Evolutionary conservation across 2,113 vertebrate genomes (phyloP).

Genomic region (Bubo scandiacus): DNA sequence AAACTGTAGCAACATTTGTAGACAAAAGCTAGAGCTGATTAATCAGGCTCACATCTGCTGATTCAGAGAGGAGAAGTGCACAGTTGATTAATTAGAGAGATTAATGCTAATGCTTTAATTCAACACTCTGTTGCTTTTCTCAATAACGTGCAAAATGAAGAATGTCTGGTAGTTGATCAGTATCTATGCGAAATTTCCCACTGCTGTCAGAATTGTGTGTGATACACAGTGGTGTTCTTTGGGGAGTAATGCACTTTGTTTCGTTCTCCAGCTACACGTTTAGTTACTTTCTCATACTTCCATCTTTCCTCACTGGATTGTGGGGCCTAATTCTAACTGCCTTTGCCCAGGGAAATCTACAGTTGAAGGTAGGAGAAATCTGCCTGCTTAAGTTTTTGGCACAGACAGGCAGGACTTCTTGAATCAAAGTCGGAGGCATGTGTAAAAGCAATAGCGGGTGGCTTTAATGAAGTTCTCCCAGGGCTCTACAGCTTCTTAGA

Average conservation of each 20-base stretch:
- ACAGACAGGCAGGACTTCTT: not conserved
- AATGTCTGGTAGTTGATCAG: not conserved
- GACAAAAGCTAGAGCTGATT: not conserved
- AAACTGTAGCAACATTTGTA: not conserved
- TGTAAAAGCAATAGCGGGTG: not conserved
- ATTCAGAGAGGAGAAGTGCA: not conserved
- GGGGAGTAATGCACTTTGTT: fast-evolving
- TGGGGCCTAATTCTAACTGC: not conserved
- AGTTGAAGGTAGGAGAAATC: not conserved
- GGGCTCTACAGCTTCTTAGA: not conserved
- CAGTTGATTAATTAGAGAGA: not conserved
- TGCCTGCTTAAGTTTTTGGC: slow-evolving; percentile 23
- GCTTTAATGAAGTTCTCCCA: slow-evolving; percentile 25
- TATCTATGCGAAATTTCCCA: not conserved
- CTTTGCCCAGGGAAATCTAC: not conserved
- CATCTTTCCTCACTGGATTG: not conserved
- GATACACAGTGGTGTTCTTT: not conserved
- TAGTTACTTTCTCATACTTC: not conserved
- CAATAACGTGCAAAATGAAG: not conserved
- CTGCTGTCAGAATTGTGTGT: not conserved
- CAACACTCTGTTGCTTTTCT: not conserved
- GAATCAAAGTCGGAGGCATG: not conserved
- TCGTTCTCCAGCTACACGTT: not conserved
- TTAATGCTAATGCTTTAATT: not conserved
- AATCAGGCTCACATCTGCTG: not conserved